phyloP scores from a whole-genome alignment of 2,113 vertebrate species.

The Alouatta palliata region DNA sequence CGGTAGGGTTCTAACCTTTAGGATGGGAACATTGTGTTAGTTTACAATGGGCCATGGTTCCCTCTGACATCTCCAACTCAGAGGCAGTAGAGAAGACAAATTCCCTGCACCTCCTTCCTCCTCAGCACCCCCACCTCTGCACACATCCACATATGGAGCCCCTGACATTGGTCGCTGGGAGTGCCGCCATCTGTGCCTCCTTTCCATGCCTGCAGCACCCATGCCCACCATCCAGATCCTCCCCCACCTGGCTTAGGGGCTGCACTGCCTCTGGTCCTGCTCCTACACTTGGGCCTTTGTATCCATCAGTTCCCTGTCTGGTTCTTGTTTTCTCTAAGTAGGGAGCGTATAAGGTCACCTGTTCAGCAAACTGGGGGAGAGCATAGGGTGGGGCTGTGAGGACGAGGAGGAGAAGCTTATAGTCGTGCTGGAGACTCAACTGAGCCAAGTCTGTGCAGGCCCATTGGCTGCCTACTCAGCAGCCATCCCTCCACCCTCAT shows the following conservation, averaged over 20 bases:
- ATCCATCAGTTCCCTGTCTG: too few relatives aligned
- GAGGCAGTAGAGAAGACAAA: not conserved
- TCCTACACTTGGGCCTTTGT: not conserved
- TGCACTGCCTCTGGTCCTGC: not conserved
- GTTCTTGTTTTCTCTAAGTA: not conserved
- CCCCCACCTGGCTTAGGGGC: too few relatives aligned
- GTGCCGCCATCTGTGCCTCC: not conserved
- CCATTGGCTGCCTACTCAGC: not conserved
- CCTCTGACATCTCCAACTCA: not conserved
- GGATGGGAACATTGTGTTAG: not conserved
- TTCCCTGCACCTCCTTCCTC: not conserved
- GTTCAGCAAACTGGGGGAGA: not conserved
- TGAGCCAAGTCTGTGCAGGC: too few relatives aligned
- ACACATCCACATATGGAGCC: too few relatives aligned
- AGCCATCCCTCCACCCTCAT: too few relatives aligned
- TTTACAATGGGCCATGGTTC: not conserved
- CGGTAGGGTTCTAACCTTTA: not conserved
- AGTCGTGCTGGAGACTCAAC: not conserved
- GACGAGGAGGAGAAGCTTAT: not conserved
- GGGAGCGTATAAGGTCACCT: not conserved
- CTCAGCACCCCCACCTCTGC: too few relatives aligned
- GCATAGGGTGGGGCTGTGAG: not conserved
- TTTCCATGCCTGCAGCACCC: fast-evolving
- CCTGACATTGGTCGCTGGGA: not conserved
- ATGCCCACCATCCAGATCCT: not conserved